phyloP scores from a whole-genome alignment of 23 tunicate species.

The Diplosoma virens region DNA sequence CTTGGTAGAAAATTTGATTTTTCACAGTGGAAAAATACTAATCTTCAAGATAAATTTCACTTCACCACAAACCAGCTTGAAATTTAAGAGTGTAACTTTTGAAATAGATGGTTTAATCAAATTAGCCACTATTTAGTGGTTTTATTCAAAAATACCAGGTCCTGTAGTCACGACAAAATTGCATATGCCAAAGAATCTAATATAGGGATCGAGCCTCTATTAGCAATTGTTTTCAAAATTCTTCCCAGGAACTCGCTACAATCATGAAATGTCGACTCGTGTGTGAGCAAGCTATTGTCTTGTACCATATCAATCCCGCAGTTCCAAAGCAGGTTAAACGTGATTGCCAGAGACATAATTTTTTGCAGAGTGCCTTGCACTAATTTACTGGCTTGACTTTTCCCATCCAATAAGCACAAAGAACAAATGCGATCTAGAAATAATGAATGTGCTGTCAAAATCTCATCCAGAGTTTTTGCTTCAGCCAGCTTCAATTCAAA shows the following conservation, averaged over 20 bases:
- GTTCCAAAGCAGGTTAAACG: slow-evolving; percentile 57
- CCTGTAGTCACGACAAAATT: slow-evolving; percentile 27
- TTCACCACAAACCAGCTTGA: too few species aligned
- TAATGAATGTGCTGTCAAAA: slow-evolving; percentile 36
- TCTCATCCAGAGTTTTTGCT: slow-evolving; percentile 50
- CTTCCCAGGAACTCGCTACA: slow-evolving; percentile 82
- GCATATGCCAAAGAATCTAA: slow-evolving; percentile 72
- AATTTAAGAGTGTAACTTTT: too few species aligned
- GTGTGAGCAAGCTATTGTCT: slow-evolving; percentile 34
- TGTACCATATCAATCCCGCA: slow-evolving; percentile 20
- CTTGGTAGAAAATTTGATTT: too few species aligned
- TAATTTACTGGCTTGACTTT: slow-evolving; percentile 33
- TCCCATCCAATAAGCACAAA: slow-evolving; percentile 46
- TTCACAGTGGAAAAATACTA: too few species aligned
- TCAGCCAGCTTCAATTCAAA: slow-evolving; percentile 11
- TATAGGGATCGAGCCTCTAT: slow-evolving; percentile 74
- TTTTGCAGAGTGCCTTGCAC: slow-evolving; percentile 75
- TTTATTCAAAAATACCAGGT: too few species aligned
- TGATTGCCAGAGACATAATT: slow-evolving; percentile 54
- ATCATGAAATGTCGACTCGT: slow-evolving; percentile 70
- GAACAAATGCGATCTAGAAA: slow-evolving; percentile 55
- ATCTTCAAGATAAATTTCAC: too few species aligned
- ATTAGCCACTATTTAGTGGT: too few species aligned
- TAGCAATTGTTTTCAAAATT: slow-evolving; percentile 58
- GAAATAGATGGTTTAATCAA: too few species aligned